Evolutionary conservation across 2,797 vertebrate species (phyloP).

Genomic region (Sciaenops ocellatus): DNA sequence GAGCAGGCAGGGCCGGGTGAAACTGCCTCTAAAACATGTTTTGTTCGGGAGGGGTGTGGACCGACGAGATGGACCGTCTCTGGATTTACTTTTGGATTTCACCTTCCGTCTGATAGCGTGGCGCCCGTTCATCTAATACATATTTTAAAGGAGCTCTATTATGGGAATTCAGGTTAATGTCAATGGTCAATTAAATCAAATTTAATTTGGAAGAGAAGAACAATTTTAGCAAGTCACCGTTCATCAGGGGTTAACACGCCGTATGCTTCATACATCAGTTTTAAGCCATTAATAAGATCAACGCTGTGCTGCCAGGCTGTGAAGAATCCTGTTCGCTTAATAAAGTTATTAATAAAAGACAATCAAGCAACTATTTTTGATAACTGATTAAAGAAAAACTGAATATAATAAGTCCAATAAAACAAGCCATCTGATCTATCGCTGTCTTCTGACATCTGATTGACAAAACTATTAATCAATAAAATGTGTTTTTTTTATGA

Average conservation of each 20-base stretch:
- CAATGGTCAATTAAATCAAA: not conserved
- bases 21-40: not conserved
- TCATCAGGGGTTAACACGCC: not conserved
- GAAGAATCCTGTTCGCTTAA: not conserved
- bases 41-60: not conserved
- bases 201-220: not conserved
- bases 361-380: not conserved
- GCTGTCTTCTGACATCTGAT: too few species aligned
- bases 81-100: slow-evolving; percentile 8
- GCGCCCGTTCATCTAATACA: not conserved
- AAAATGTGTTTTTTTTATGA: not conserved
- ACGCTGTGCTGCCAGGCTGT: not conserved
- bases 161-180: not conserved
- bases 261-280: not conserved
- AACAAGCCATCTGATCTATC: not conserved
- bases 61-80: not conserved
- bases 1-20: slow-evolving; percentile 43
- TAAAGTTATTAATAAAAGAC: not conserved
- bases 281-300: not conserved
- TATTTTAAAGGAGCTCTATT: not conserved
- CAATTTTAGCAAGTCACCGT: not conserved
- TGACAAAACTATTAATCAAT: too few species aligned
- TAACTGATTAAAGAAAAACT: not conserved
- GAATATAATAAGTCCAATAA: not conserved
- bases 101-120: not conserved